Evolutionary conservation across 2,888 invertebrate species (phyloP), one percentile per base, ranked within the genome.

Genomic region (Trissolcus brochymenae): DNA sequence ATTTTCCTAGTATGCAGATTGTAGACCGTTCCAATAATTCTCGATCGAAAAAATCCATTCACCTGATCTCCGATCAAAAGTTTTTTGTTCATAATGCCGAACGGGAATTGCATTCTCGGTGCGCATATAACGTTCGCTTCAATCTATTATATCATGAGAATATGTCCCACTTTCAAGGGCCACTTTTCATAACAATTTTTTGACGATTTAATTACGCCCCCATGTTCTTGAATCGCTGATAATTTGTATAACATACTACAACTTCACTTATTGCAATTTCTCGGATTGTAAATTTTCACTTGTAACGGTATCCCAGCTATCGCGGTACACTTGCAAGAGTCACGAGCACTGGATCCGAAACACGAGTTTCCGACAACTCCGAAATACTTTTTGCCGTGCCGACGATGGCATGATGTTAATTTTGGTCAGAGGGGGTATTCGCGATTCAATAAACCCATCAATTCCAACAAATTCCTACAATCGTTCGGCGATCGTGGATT

Each of bases 251-350:
- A 41, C 50, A 53, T 21, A 62, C 65, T 51, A n/a, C 51, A 61
- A 60, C 62, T 76, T 76, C 64, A 65, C 62, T 76, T 49, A 50
- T 70, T 65, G 65, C 75, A 65, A 65, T 76, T 76, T 70, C 75
- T 70, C 70, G 43, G 46, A 76, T 70, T 76, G 65, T 70, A 76
- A 76, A 55, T 68, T 75, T 75, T 75, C 75, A 75, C 75, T 75
- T 70, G 59, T 70, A 75, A 70, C 68, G 68, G 75, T 40, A 19
- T 21, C 60, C 40, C 68, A 17, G 43, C 55, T 50, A 64, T 65
- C 54, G 62, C 54, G 62, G 46, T 46, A 75, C 64, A 75, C 74
- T 73, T 73, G 13, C 9, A 6, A 16, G 46, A 46, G 14, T 16
- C n/a, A 16, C 46, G 46, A 46, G 14, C 1, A 6, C 46, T n/a